Base-by-base conservation (phyloP, 2,113 vertebrate genomes). In the Rhinopomastus cyanomelas region DNA sequence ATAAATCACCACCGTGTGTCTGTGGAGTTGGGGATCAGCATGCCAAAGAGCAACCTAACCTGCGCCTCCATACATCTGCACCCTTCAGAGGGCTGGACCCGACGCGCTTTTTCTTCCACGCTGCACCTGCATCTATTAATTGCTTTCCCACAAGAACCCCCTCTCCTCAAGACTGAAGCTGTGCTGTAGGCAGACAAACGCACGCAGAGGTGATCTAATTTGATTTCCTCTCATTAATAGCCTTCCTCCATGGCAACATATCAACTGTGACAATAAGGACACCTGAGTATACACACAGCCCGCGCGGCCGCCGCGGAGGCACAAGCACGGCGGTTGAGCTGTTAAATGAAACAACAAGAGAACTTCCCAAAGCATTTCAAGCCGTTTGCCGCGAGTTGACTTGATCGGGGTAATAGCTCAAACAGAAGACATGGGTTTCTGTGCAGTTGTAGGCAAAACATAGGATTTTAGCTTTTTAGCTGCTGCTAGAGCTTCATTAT, bases 121-220 rank as follows among this genome's bases (percentile, higher is more conserved):
- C 88, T 92, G 94, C 95, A 97, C 97, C 96, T 96, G 96, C 92
- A 95, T 88, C 85, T 83, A 92, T 95, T 96, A 96, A 97, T 96
- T 96, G 88, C 90, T 92, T 91, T 94, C 93, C 92, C 93, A 95
- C 94, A 95, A 97, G 94, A 91, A 88, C 86, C 82, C 78, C 78
- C 81, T 88, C 92, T 96, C 88, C 68, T 96, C 80, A 56, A 88
- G 86, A 74, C 87, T 37, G 83, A 79, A 91, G 88, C 90, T 90
- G 93, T 48, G 90, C 92, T 91, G 89, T 36, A 89, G 48, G 77
- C 90, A 91, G 89, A 92, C 94, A 95, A 96, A 96, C 80, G 82
- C 17, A 4, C 93, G 73, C 68, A 80, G 95, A 96, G 93, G 91
- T 93, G 86, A 95, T 95, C 92, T 96, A 96, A 97, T 96, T 96